Evolutionary conservation across 2,797 vertebrate species (phyloP).

Genomic region (Emydoidea blandingii): DNA sequence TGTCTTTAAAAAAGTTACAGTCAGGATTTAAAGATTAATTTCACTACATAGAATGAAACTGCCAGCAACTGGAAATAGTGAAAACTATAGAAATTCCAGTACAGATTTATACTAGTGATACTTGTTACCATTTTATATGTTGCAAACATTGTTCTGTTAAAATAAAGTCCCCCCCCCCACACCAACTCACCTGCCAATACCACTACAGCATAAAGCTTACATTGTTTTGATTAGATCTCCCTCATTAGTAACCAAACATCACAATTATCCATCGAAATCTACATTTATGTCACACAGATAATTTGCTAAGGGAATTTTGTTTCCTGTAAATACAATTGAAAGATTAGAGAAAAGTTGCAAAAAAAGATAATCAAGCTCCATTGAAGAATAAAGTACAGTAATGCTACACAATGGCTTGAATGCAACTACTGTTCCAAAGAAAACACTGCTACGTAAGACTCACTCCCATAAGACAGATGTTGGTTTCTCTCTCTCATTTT

Average conservation of each 20-base stretch:
- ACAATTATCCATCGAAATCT: neutral
- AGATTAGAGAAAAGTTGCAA: neutral
- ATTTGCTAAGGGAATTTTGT: neutral
- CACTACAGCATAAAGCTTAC: neutral
- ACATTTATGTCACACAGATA: fast-evolving
- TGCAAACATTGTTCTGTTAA: fast-evolving
- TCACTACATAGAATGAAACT: fast-evolving
- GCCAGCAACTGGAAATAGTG: neutral
- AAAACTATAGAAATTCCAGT: neutral
- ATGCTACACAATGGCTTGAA: neutral
- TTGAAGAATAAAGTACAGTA: neutral
- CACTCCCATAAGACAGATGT: fast-evolving
- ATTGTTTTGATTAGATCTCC: neutral
- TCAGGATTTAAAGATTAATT: neutral
- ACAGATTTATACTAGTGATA: neutral
- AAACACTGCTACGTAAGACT: neutral
- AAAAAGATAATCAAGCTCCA: neutral
- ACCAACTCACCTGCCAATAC: neutral
- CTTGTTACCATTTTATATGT: fast-evolving
- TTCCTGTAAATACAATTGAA: neutral
- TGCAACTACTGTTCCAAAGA: neutral
- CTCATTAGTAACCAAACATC: fast-evolving
- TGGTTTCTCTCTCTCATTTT: neutral
- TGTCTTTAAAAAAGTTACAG: neutral
- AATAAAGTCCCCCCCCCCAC: neutral